Percentiles rank a stretch among this genome's conserved stretches.
These are phyloP conservation scores for Eidolon dupreanum DNA, from an alignment of 2,797 vertebrate species.

Conservation along the genomic window DNA sequence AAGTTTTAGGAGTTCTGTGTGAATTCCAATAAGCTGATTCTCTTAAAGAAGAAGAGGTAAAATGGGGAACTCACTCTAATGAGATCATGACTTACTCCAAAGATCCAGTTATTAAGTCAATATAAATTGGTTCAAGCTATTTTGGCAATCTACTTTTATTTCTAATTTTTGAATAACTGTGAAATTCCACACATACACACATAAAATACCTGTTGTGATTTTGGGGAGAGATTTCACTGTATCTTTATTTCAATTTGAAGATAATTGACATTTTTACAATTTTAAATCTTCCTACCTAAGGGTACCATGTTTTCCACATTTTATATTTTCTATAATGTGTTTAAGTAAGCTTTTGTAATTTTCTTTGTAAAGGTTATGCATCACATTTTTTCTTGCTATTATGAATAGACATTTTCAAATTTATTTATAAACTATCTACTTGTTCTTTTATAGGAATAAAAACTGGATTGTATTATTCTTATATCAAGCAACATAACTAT, in stretches of 20 bases:
- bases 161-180: constrained; percentile 10
- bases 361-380: background rate
- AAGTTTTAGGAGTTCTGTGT: background rate
- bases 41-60: background rate
- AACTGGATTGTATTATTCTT: background rate
- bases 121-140: background rate
- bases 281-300: background rate
- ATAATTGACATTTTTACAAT: constrained; percentile 43
- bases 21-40: background rate
- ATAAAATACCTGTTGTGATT: background rate
- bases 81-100: background rate
- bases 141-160: background rate
- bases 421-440: background rate
- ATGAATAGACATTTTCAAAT: background rate
- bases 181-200: background rate
- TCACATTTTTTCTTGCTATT: background rate
- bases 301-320: background rate
- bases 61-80: background rate
- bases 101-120: background rate
- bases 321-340: background rate
- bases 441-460: constrained; percentile 23
- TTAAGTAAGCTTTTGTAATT: constrained; percentile 1
- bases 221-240: background rate
- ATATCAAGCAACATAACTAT: background rate
- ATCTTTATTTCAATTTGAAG: constrained; percentile 11